Evolutionary conservation across 2,113 vertebrate genomes (phyloP), one percentile per base, ranked within the genome.

Genomic region (Ctenomys sociabilis): DNA sequence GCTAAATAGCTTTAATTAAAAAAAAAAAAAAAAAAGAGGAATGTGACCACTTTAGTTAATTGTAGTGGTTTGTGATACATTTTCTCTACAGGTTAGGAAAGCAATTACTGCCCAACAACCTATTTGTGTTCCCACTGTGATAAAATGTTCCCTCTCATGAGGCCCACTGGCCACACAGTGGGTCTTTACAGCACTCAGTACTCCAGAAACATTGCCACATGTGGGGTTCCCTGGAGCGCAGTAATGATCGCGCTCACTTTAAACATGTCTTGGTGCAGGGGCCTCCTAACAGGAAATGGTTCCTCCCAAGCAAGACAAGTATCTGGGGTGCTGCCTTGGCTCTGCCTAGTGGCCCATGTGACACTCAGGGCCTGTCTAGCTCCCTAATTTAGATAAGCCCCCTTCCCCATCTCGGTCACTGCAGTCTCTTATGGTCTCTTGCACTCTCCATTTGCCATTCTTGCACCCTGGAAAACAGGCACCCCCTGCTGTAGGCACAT

Each of bases 71-170:
- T 95, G 92, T 91, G 73, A 96, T 94, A 89, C 82, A 94, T 96
- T 97, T 96, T 95, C 96, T 97, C 85, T 88, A 94, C 88, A 59
- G 68, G 89, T 93, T 96, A 95, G 90, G 64, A 88, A 90, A 97
- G 96, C 95, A 96, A 90, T 98, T 97, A 97, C 96, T 95, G 94
- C 81, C 87, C 82, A 91, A 90, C 87, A 96, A 95, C 78, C 91
- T 90, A 83, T 94, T 94, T 95, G 92, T 81, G 59, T 77, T 30
- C 95, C 85, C 22, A 3, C 91, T 73, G 68, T 94, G 95, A 94
- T 96, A 93, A 96, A 97, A 90, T 52, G 93, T 92, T 93, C 92
- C 57, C 72, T 92, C 78, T 96, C 85, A 97, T 90, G 83, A 95
- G 43, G 85, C 61, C 1, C 32, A 72, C 57, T 30, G 1, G 17